Percentiles rank a stretch among this genome's conserved stretches.
These are phyloP conservation scores for Potamilus streckersoni DNA, from an alignment of 1,140 invertebrate species.

Conservation along the genomic window DNA sequence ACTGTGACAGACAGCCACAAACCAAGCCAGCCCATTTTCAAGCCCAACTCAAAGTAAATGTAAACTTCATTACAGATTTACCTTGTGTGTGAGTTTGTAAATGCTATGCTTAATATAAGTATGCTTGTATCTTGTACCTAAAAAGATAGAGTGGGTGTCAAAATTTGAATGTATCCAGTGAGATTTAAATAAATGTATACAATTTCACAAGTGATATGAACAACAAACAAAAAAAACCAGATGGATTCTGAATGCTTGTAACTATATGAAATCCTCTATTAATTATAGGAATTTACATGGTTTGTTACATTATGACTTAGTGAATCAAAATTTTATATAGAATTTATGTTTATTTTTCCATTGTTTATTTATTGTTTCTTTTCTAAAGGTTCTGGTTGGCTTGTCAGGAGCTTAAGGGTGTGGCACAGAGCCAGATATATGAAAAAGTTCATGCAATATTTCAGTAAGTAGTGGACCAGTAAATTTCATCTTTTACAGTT, in stretches of 20 bases:
- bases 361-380: slow-evolving; percentile 5
- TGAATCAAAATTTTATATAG: not conserved
- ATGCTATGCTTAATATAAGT: too few relatives aligned
- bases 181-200: too few relatives aligned
- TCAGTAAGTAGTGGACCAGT: slow-evolving; percentile 68
- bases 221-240: too few relatives aligned
- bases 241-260: not conserved
- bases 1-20: too few relatives aligned
- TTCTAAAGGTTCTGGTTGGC: slow-evolving; percentile 92
- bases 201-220: too few relatives aligned
- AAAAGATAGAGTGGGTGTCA: too few relatives aligned
- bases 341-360: not conserved
- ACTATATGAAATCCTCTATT: not conserved
- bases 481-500: not conserved
- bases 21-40: too few relatives aligned
- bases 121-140: too few relatives aligned
- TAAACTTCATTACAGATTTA: too few relatives aligned
- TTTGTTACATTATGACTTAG: not conserved
- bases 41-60: too few relatives aligned
- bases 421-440: slow-evolving; percentile 81
- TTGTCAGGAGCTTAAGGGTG: slow-evolving; percentile 90
- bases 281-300: not conserved
- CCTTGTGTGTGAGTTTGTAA: too few relatives aligned
- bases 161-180: too few relatives aligned
- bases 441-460: slow-evolving; percentile 91